Conservation (phyloP, 2,797 vertebrate genomes). For the Cyclopterus lumpus region DNA sequence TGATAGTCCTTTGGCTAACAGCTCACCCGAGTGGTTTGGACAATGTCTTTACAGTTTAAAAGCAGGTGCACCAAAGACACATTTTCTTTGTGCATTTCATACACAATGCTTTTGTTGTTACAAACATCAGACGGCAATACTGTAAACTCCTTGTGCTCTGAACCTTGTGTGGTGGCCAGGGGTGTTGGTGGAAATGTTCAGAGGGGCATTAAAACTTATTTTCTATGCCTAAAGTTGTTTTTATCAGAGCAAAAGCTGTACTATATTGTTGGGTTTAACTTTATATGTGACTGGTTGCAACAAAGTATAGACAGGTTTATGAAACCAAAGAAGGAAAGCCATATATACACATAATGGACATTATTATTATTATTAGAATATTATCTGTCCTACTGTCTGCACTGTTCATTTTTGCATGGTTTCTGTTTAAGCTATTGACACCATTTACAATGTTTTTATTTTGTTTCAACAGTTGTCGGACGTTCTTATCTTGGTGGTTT, state of each 20-base stretch:
- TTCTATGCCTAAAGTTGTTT: slow-evolving; percentile 30
- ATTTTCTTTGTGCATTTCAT: slow-evolving; percentile 76
- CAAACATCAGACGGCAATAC: slow-evolving; percentile 88
- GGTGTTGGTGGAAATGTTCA: slow-evolving; percentile 29
- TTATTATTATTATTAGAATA: slow-evolving; percentile 28
- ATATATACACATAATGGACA: slow-evolving; percentile 61
- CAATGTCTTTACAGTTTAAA: slow-evolving; percentile 52
- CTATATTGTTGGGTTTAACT: slow-evolving; percentile 36
- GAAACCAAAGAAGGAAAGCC: slow-evolving; percentile 85
- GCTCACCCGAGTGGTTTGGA: slow-evolving; percentile 28
- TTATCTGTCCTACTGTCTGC: slow-evolving; percentile 20
- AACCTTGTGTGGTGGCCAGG: slow-evolving; percentile 14
- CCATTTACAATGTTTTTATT: slow-evolving; percentile 17
- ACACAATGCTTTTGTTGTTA: slow-evolving; percentile 69
- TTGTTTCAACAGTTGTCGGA: background rate
- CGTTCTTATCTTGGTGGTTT: slow-evolving; percentile 17
- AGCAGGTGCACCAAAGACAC: slow-evolving; percentile 89
- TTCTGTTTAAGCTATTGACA: slow-evolving; percentile 37
- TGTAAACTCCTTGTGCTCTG: slow-evolving; percentile 72
- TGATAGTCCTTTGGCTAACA: slow-evolving; percentile 51
- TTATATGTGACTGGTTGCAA: slow-evolving; percentile 40
- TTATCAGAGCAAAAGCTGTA: slow-evolving; percentile 35
- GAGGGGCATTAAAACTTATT: slow-evolving; percentile 31
- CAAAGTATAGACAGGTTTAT: slow-evolving; percentile 49
- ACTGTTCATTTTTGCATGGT: slow-evolving; percentile 41